Evolutionary conservation across 2,113 vertebrate genomes (phyloP).

Genomic region (Eolophus roseicapilla): DNA sequence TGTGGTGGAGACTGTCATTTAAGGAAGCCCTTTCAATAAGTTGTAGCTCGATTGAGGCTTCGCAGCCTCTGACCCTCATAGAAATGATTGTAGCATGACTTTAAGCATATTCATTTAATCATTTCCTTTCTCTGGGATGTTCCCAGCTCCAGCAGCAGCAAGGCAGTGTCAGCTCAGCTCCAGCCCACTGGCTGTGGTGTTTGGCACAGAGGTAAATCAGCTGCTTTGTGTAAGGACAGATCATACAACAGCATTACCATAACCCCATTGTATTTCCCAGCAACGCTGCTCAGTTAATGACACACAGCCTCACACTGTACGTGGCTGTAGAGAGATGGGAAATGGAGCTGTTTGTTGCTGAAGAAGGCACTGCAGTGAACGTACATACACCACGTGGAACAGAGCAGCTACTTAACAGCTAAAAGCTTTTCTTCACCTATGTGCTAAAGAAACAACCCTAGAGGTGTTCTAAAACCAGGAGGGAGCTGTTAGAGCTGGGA

Average conservation of each 20-base stretch:
- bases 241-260: neutral
- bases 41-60: neutral
- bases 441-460: neutral
- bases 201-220: neutral
- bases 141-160: neutral
- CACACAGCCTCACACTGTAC: neutral
- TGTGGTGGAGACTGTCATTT: neutral
- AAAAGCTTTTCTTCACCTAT: neutral
- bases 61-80: neutral
- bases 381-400: too few relatives aligned
- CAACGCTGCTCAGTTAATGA: neutral
- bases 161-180: neutral
- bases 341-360: neutral
- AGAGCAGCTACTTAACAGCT: neutral
- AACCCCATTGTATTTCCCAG: neutral
- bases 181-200: accelerated
- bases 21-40: neutral
- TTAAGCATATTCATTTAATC: neutral
- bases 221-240: neutral
- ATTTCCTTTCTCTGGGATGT: neutral
- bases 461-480: neutral
- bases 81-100: neutral
- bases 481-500: neutral
- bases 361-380: neutral
- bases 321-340: slow-evolving; percentile 7